Evolutionary conservation across 2,888 invertebrate genomes (phyloP), one percentile per base, ranked within the genome.

Genomic region (Julus scandinavius): DNA sequence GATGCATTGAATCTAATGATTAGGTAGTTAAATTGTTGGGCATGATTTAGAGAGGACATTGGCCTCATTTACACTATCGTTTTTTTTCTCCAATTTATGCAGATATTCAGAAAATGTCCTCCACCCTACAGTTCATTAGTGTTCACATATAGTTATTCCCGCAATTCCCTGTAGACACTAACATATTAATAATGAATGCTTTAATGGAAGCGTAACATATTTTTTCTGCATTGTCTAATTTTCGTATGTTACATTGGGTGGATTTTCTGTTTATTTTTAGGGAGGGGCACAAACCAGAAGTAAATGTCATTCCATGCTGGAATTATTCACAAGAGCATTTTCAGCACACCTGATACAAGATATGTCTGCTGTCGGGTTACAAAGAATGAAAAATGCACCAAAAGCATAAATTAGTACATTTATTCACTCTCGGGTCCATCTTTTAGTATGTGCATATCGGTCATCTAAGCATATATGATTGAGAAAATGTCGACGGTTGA

Each of bases 231-330:
- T 9, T 38, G 80, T 38, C 38, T 3, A 15, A 29, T 13, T 80
- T 40, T 15, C 15, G 15, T 80, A 38, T 38, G 80, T 3, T 38
- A 29, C 11, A 50, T 2, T 50, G 11, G 13, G 29, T 72, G 72
- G 15, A 38, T 80, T 38, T 38, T 13, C 38, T 80, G 80, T 80
- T 38, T 80, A 80, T 80, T 80, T 80, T 80, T 38, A 80, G 80
- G 80, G 80, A 80, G 80, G 80, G 80, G 80, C 80, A 80, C 80
- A 9, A 40, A 38, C 80, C 38, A 15, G 80, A 29, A 29, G 72
- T 29, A 80, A 80, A 80, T 80, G 80, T 80, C 38, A 80, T 80
- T 11, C 11, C 80, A 80, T 72, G 15, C 15, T 58, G 5, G 29
- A 29, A 45, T 13, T 15, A 80, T 80, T 40, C 38, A 80, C 80